Evolutionary conservation across 2,113 vertebrate species (phyloP).

Genomic region (Sorex fumeus): DNA sequence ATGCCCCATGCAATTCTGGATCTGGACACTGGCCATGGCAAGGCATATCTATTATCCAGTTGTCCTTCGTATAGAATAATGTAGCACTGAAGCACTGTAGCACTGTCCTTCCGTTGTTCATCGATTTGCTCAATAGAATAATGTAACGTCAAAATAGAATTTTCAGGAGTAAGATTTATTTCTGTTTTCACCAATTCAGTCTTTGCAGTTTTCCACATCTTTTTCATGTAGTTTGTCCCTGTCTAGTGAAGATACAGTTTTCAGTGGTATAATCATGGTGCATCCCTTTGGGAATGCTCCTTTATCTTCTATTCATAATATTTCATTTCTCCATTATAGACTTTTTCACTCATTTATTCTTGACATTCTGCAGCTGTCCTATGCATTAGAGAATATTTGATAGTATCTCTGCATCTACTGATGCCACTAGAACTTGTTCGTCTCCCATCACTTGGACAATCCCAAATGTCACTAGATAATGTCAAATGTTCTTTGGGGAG

Average conservation of each 20-base stretch:
- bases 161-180: conserved; percentile 23
- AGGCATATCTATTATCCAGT: neutral
- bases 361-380: neutral
- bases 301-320: conserved; percentile 28
- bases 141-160: neutral
- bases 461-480: neutral
- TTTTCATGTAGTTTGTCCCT: neutral
- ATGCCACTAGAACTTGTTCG: too few species aligned
- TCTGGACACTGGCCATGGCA: neutral
- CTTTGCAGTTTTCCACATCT: neutral
- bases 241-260: conserved; percentile 9
- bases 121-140: neutral
- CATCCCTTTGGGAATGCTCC: neutral
- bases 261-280: neutral
- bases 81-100: neutral
- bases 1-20: neutral
- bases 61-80: too few species aligned
- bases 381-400: neutral
- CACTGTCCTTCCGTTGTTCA: neutral
- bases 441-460: neutral
- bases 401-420: neutral
- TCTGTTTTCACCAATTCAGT: neutral
- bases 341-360: neutral
- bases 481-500: neutral
- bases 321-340: neutral